phyloP scores from a whole-genome alignment of 2,888 invertebrate genomes.

The Agrochola lota region DNA sequence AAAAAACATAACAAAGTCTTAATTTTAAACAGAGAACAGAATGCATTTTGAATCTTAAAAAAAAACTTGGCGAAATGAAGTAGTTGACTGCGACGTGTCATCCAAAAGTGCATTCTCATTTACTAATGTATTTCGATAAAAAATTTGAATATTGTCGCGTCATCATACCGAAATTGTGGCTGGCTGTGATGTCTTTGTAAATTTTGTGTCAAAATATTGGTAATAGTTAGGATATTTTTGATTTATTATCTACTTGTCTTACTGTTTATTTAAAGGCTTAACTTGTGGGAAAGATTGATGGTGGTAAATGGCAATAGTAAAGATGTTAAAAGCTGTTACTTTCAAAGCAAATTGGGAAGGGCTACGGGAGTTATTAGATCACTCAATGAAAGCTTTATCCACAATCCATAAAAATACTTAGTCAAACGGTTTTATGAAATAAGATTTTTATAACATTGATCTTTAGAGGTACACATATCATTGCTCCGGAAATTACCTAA shows the following conservation, averaged over 20 bases:
- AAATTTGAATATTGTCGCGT: conserved; percentile 65
- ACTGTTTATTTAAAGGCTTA: conserved; percentile 43
- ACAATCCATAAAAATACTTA: neutral
- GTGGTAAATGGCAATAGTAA: neutral
- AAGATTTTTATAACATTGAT: too few relatives aligned
- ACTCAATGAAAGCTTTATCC: neutral
- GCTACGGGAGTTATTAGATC: neutral
- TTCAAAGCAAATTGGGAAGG: neutral
- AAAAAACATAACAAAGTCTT: neutral
- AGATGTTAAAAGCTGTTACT: neutral
- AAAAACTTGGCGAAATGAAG: conserved; percentile 56
- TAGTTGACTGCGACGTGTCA: conserved; percentile 64
- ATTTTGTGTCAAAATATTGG: conserved; percentile 62
- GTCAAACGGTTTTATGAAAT: neutral
- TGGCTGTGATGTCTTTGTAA: conserved; percentile 69
- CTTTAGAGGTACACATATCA: too few relatives aligned
- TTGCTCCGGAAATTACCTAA: too few relatives aligned
- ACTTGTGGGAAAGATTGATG: conserved; percentile 33
- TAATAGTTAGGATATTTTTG: conserved; percentile 35
- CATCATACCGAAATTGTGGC: conserved; percentile 61
- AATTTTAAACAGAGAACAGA: conserved; percentile 12
- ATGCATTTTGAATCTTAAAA: conserved; percentile 23
- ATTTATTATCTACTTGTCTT: conserved; percentile 45
- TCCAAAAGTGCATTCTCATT: conserved; percentile 67
- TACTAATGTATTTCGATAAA: conserved; percentile 70